A percentile compares a stretch with the other conserved stretches of the same genome.
phyloP scores from a whole-genome alignment of 2,797 vertebrate species.

The Ispidina picta region DNA sequence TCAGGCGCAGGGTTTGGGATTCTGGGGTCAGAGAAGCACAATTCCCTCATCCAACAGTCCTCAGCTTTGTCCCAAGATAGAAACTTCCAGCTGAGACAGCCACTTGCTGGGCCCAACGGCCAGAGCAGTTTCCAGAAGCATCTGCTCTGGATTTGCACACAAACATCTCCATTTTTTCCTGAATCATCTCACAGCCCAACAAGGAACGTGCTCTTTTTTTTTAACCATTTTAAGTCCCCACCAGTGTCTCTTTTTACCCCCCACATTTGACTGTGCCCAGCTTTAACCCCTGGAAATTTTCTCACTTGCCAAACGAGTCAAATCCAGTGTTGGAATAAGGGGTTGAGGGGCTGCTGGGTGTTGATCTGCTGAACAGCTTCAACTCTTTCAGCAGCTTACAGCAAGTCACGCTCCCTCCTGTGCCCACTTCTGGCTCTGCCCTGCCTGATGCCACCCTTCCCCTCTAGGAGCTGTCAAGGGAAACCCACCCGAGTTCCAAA shows the following conservation, averaged over 20 bases:
- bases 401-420: neutral
- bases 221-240: neutral
- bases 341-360: neutral
- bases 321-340: neutral
- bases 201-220: neutral
- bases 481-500: neutral
- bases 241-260: neutral
- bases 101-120: rapidly evolving
- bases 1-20: rapidly evolving
- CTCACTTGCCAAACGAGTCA: neutral
- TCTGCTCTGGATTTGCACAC: neutral
- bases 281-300: neutral
- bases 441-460: neutral
- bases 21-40: rapidly evolving
- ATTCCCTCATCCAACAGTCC: neutral
- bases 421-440: neutral
- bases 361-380: rapidly evolving
- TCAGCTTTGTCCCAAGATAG: rapidly evolving
- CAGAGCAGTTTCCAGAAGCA: neutral
- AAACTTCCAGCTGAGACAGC: rapidly evolving
- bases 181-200: neutral
- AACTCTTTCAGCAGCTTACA: neutral
- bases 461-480: neutral
- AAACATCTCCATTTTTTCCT: neutral
- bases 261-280: too few species aligned